Conservation (phyloP, 2,113 vertebrate species). For the Xiphophorus couchianus region DNA sequence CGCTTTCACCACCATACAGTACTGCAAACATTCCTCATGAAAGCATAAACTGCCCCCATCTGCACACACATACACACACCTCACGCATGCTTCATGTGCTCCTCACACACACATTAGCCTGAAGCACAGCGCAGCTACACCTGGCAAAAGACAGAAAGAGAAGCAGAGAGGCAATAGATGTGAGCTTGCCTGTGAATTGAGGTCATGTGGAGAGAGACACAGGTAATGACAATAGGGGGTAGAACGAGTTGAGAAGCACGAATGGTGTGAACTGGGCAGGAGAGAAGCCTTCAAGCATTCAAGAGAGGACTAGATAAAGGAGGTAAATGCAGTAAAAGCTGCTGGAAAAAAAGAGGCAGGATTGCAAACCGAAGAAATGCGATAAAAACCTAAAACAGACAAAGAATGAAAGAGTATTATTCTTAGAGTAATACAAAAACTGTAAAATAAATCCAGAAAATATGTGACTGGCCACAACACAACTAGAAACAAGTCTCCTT, state of each 20-base stretch:
- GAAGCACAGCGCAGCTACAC: slow-evolving; percentile 58
- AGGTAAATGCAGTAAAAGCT: background rate
- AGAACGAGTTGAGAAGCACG: slow-evolving; percentile 51
- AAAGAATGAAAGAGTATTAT: background rate
- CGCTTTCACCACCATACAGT: slow-evolving; percentile 26
- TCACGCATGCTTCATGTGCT: slow-evolving; percentile 15
- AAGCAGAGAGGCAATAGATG: slow-evolving; percentile 55
- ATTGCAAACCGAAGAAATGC: background rate
- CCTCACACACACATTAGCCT: slow-evolving; percentile 48
- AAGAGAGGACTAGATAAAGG: background rate
- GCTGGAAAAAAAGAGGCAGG: background rate
- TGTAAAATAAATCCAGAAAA: background rate
- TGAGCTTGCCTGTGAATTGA: slow-evolving; percentile 65
- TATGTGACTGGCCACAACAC: background rate
- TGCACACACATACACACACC: slow-evolving; percentile 22
- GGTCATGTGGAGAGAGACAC: slow-evolving; percentile 68
- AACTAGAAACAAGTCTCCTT: no score
- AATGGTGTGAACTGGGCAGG: slow-evolving; percentile 42
- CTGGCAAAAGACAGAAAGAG: slow-evolving; percentile 53
- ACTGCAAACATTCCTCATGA: slow-evolving; percentile 39
- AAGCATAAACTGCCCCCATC: slow-evolving; percentile 21
- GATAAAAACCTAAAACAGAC: no score
- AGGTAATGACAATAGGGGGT: slow-evolving; percentile 61
- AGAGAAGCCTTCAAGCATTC: slow-evolving; percentile 24
- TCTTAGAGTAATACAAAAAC: background rate